Percentiles rank a stretch among this genome's conserved stretches.
Evolutionary conservation across 92 coral and sea anemone genomes (phyloP).

Genomic region (Paramuricea clavata): DNA sequence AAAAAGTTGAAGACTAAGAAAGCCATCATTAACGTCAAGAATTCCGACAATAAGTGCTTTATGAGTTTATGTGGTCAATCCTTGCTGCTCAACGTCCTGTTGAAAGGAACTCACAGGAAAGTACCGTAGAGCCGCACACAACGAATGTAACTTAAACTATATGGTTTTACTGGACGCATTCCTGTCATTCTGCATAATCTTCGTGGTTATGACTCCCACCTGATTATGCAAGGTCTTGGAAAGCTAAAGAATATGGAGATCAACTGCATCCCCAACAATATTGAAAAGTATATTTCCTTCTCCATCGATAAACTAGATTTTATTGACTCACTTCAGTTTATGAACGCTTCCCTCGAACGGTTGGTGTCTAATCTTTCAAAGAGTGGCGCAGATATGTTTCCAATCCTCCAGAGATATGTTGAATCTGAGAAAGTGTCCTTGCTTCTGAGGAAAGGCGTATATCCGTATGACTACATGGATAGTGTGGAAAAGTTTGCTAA

Average conservation of each 20-base stretch:
- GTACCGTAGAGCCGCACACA: slow-evolving; percentile 45
- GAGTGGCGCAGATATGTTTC: slow-evolving; percentile 27
- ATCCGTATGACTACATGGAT: slow-evolving; percentile 31
- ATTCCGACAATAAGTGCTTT: background rate
- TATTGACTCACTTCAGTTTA: slow-evolving; percentile 64
- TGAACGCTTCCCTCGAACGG: slow-evolving; percentile 31
- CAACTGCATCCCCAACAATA: slow-evolving; percentile 71
- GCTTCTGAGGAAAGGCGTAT: slow-evolving; percentile 15
- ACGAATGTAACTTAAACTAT: slow-evolving; percentile 51
- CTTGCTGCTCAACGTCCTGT: slow-evolving; percentile 51
- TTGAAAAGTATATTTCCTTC: too few relatives aligned
- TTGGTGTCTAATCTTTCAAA: slow-evolving; percentile 55
- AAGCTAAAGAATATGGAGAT: slow-evolving; percentile 46
- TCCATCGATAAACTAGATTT: too few relatives aligned
- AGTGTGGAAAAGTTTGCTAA: slow-evolving; percentile 10
- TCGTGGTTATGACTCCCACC: slow-evolving; percentile 62
- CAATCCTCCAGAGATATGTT: background rate
- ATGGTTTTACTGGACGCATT: slow-evolving; percentile 29
- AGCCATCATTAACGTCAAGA: too few relatives aligned
- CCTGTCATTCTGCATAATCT: slow-evolving; percentile 38
- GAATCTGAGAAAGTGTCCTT: background rate
- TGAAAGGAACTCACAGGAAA: slow-evolving; percentile 21
- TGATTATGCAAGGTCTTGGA: slow-evolving; percentile 64
- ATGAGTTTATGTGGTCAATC: slow-evolving; percentile 52
- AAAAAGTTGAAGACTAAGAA: slow-evolving; percentile 15